Evolutionary conservation across 2,797 vertebrate species (phyloP).

Genomic region (Malacoctenus gilli): DNA sequence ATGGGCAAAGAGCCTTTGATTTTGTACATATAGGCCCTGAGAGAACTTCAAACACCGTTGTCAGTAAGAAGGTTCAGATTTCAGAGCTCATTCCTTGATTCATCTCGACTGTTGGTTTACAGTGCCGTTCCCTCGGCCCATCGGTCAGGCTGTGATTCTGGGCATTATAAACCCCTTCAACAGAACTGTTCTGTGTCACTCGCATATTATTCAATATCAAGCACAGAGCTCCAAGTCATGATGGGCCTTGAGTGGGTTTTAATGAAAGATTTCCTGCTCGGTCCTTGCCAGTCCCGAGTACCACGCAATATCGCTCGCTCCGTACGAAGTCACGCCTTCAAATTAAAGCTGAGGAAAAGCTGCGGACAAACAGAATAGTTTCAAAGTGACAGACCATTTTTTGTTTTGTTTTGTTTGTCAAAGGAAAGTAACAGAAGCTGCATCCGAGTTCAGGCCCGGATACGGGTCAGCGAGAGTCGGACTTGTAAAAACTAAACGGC

Average conservation of each 20-base stretch:
- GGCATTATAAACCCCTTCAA: conserved; percentile 43
- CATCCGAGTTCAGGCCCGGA: conserved; percentile 53
- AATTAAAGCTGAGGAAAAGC: conserved; percentile 57
- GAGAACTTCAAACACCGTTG: conserved; percentile 44
- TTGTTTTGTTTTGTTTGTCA: too few relatives aligned
- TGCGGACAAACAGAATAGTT: conserved; percentile 57
- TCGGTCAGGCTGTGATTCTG: conserved; percentile 42
- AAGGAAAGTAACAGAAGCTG: conserved; percentile 66
- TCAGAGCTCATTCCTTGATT: conserved; percentile 20
- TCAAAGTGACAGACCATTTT: conserved; percentile 46
- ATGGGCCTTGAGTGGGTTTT: conserved; percentile 67
- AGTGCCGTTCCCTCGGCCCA: conserved; percentile 32
- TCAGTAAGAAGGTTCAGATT: conserved; percentile 39
- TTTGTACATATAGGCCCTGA: conserved; percentile 8
- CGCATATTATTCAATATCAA: conserved; percentile 50
- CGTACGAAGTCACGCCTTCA: conserved; percentile 49
- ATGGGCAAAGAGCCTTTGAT: conserved; percentile 44
- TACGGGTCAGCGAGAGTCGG: conserved; percentile 67
- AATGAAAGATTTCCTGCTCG: conserved; percentile 78
- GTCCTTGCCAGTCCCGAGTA: conserved; percentile 50
- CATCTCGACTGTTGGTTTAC: conserved; percentile 34
- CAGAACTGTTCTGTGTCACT: conserved; percentile 48
- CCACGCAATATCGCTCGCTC: conserved; percentile 53
- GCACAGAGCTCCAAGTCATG: conserved; percentile 56
- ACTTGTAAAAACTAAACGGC: conserved; percentile 71